Base-by-base conservation (phyloP, 35 echinoderm and acorn worm species). In the Eucidaris tribuloides region DNA sequence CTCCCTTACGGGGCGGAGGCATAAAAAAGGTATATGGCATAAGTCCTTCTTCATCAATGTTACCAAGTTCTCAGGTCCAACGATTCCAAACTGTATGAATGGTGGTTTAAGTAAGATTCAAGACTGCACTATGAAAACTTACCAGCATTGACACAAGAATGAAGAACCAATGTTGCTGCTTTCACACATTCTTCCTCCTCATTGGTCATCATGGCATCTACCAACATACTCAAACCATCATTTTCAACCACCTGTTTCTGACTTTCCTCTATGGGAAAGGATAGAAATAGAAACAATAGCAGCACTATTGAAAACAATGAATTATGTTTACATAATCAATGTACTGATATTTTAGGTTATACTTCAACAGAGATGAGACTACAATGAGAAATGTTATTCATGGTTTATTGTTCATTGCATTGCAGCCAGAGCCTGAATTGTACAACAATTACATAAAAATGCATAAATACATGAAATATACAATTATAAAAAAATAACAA, bases 131-230 rank as follows among this genome's bases (percentile, higher is more conserved):
- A 74, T 2, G 55, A 28, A n/a, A 58, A n/a, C 86, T 76, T 70
- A 90, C 77, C 90, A 17, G 71, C 42, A 15, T 50, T 49, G 5
- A 87, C 38, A 65, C 90, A 92, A 22, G 78, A 71, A 1, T 81
- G 62, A 7, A 92, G 56, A 29, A 92, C 42, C 34, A 59, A 92
- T 29, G 84, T 87, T 14, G 82, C 78, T 7, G 90, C 62, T 39
- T 87, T 92, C 19, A 27, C 83, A 41, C 86, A 81, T 82, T 92
- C 90, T 63, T 87, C 84, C 77, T 87, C 84, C 62, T 92, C 78
- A 1, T 87, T 81, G 22, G 71, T 39, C 19, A 65, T 45, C 79
- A 92, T 80, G 4, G 72, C 32, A 5, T 92, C 77, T 18, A 92
- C 68, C 31, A 92, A 56, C 56, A 87, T 30, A 13, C 62, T 44